These are phyloP conservation scores for Glareola pratincola DNA, from an alignment of 2,113 vertebrate species.

Conservation along the genomic window DNA sequence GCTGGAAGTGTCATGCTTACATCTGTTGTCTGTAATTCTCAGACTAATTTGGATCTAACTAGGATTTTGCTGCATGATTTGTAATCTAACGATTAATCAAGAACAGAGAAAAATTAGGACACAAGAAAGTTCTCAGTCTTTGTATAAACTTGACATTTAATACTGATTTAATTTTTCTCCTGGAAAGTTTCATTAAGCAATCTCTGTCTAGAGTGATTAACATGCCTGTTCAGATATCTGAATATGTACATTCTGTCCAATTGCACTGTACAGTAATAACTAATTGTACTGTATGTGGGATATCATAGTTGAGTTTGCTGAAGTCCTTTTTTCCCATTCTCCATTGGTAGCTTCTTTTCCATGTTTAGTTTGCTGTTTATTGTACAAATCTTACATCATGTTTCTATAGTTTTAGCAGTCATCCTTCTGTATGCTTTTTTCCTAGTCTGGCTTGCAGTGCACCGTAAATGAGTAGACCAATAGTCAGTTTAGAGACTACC, in stretches of 20 bases:
- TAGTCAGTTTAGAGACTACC: neutral
- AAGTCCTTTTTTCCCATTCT: neutral
- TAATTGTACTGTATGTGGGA: neutral
- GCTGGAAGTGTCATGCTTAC: neutral
- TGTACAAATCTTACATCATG: neutral
- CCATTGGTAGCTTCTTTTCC: neutral
- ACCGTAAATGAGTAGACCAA: neutral
- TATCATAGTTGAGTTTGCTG: neutral
- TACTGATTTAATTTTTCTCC: neutral
- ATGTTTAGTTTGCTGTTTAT: neutral
- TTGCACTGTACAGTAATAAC: neutral
- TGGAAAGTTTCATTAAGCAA: neutral
- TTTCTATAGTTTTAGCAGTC: neutral
- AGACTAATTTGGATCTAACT: neutral
- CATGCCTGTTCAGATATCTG: neutral
- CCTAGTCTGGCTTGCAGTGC: neutral
- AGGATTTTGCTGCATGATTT: neutral
- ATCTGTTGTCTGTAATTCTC: neutral
- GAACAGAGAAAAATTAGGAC: neutral
- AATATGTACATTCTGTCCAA: neutral
- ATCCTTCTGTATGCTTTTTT: neutral
- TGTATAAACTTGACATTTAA: neutral
- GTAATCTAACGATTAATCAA: neutral
- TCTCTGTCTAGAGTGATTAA: neutral
- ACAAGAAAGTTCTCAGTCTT: neutral